Base-by-base conservation (phyloP, 2,888 invertebrate species). In the Conops quadrifasciatus region DNA sequence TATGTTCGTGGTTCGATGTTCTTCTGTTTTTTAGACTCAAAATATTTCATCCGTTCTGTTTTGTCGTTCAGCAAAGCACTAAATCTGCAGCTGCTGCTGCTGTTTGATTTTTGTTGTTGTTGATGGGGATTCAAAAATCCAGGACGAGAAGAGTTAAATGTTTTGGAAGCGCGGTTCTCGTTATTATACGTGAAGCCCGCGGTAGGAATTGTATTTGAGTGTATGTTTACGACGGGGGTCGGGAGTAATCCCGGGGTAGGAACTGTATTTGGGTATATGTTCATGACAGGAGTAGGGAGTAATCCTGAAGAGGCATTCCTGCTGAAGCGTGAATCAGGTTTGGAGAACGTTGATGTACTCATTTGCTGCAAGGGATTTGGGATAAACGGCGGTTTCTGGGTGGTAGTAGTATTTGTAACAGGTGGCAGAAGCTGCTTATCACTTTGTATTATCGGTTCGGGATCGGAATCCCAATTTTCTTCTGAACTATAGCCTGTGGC, bases 1-100 rank as follows among this genome's bases (percentile, higher is more conserved):
- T 84, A 85, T 0, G 84, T 84, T 2, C 78, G 75, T 2, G 83
- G 81, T 21, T 74, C 76, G 15, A 59, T 53, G 1, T 73, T 70
- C 71, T 80, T 80, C 19, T 77, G 74, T 66, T 77, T 79, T 67
- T 80, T 80, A 0, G 82, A 77, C 67, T 81, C 80, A 1, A 80
- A 75, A 71, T 82, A 82, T 67, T 79, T 80, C 51, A 76, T 74
- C 60, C 80, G 74, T 72, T 81, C 82, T 0, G 77, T 77, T 65
- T 78, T 77, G 58, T 82, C 80, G 73, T 82, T 81, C 2, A 79
- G 70, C 15, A 75, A 28, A 2, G 80, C 77, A 67, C 75, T 80
- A 65, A 81, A 81, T 60, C 79, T 62, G 15, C 53, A 15, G 26
- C 30, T 59, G n/a, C 45, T 47, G 19, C 19, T 59, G n/a, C 7